These are phyloP conservation scores for Panzeria rudis DNA, from an alignment of 2,888 invertebrate genomes.

Conservation along the genomic window DNA sequence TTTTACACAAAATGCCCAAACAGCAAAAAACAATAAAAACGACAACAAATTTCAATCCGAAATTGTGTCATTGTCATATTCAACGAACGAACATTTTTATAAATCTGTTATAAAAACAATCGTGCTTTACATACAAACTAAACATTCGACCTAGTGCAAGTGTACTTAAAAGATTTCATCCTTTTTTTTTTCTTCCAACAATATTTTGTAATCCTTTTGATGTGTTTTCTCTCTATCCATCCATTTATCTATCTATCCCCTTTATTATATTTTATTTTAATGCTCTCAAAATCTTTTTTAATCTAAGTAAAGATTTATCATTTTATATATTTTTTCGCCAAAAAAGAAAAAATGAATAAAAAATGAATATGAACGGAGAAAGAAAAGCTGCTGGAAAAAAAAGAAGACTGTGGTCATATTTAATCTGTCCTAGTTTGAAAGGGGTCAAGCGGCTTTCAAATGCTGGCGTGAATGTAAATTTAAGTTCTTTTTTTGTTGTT, in stretches of 20 bases:
- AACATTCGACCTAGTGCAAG: conserved; percentile 32
- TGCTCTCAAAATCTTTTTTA: conserved; percentile 29
- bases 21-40: conserved; percentile 13
- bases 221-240: neutral
- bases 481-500: neutral
- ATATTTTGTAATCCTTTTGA: conserved; percentile 36
- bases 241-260: neutral
- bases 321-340: neutral
- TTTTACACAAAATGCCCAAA: conserved; percentile 24
- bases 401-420: conserved; percentile 17
- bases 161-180: conserved; percentile 36
- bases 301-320: conserved; percentile 28
- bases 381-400: neutral
- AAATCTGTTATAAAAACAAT: conserved; percentile 15
- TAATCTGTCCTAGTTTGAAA: conserved; percentile 57
- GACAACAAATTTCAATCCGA: conserved; percentile 48
- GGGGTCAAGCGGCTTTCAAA: conserved; percentile 60
- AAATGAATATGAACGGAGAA: neutral
- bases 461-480: neutral
- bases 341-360: neutral
- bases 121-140: neutral
- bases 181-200: neutral
- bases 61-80: conserved; percentile 72
- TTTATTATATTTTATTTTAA: conserved; percentile 10
- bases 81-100: neutral